Conservation (phyloP, 2,113 vertebrate species). For the Elephas maximus region DNA sequence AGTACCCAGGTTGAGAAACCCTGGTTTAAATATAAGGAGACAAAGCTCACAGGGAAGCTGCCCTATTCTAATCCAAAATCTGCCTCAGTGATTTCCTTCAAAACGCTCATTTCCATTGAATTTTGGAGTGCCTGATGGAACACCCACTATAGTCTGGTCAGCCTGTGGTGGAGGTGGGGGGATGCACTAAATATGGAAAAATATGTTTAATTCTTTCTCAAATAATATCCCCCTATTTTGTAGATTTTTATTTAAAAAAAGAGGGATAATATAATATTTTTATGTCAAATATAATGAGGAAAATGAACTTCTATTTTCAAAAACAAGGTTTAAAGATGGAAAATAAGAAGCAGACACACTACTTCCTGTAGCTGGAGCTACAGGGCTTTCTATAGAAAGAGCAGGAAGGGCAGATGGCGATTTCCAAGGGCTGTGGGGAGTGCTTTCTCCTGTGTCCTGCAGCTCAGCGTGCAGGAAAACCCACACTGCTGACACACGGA, state of each 20-base stretch:
- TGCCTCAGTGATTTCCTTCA: background rate
- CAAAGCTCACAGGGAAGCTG: background rate
- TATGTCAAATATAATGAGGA: background rate
- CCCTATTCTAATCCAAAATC: background rate
- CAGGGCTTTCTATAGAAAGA: slow-evolving; percentile 32
- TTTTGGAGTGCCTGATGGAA: slow-evolving; percentile 50
- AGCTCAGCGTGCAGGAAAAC: background rate
- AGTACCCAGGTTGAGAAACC: background rate
- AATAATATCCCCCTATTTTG: slow-evolving; percentile 24
- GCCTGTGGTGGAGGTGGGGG: background rate
- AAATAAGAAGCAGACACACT: background rate
- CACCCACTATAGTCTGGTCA: slow-evolving; percentile 40
- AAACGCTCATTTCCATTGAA: slow-evolving; percentile 36
- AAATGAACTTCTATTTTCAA: background rate
- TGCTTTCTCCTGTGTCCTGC: accelerated
- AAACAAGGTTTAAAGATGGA: background rate
- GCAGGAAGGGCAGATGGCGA: background rate
- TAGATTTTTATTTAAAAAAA: background rate
- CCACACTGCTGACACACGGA: background rate
- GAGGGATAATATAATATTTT: background rate
- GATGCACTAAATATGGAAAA: background rate
- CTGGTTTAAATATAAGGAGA: background rate
- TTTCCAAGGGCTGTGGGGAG: background rate
- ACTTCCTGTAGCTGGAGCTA: background rate
- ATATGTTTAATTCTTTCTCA: background rate